Percentiles rank a stretch among this genome's conserved stretches.
Evolutionary conservation across 2,888 invertebrate genomes (phyloP).

Genomic region (Globia sparganii): DNA sequence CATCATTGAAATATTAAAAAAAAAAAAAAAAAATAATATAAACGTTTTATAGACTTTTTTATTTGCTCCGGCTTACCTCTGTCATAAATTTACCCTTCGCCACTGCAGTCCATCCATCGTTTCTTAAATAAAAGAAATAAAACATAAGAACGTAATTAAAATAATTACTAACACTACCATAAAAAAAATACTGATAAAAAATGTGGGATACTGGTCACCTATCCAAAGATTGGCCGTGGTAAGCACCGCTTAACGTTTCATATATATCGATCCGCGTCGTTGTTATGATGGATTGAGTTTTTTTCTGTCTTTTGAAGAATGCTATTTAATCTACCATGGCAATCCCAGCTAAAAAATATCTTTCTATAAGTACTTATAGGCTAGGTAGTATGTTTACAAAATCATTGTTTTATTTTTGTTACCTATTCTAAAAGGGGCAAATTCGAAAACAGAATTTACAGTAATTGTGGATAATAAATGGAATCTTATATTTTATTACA

Average conservation of each 20-base stretch:
- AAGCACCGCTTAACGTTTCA: neutral
- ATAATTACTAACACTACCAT: neutral
- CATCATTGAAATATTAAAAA: too few species aligned
- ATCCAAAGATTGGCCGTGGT: neutral
- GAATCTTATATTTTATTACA: slow-evolving; percentile 5
- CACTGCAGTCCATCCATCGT: neutral
- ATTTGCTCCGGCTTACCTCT: too few species aligned
- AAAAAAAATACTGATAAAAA: neutral
- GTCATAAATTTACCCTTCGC: too few species aligned
- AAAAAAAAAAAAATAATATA: too few species aligned
- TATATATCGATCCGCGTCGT: slow-evolving; percentile 21
- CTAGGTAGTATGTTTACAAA: neutral
- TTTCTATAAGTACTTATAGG: neutral
- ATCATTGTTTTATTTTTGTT: neutral
- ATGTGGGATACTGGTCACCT: neutral
- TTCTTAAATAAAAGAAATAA: neutral
- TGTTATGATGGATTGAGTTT: too few species aligned
- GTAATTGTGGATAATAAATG: neutral
- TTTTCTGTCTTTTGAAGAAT: neutral
- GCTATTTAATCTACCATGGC: neutral
- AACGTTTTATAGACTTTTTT: too few species aligned
- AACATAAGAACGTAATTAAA: neutral
- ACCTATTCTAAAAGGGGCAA: neutral
- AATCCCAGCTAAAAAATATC: neutral
- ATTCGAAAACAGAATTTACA: neutral